These are phyloP conservation scores for Ditula angustiorana DNA, from an alignment of 2,888 invertebrate genomes.

Conservation along the genomic window DNA sequence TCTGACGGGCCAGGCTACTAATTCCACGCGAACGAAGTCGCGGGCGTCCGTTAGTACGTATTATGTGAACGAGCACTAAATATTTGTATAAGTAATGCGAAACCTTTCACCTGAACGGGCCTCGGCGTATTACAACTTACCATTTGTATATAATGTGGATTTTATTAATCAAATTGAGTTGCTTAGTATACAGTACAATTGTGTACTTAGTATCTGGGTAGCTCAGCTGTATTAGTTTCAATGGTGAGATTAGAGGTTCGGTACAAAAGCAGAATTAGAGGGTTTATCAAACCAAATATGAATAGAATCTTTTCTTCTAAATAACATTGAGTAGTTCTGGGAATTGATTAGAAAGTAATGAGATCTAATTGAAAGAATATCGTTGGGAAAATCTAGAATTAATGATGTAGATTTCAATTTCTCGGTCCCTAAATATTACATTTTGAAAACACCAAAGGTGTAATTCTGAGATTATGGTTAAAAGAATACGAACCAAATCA, in stretches of 20 bases:
- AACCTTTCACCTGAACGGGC: too few relatives aligned
- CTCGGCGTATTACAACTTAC: background rate
- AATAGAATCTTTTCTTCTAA: conserved; percentile 7
- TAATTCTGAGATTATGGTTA: too few relatives aligned
- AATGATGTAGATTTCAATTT: too few relatives aligned
- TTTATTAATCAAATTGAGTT: conserved; percentile 13
- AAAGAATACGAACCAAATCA: too few relatives aligned
- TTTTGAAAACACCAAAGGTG: too few relatives aligned
- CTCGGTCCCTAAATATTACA: too few relatives aligned
- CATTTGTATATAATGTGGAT: background rate
- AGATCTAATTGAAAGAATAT: too few relatives aligned
- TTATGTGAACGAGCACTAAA: background rate
- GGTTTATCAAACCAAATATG: conserved; percentile 10
- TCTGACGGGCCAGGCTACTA: too few relatives aligned
- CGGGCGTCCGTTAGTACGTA: too few relatives aligned
- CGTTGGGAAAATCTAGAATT: too few relatives aligned
- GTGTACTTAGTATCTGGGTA: background rate
- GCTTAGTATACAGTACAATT: conserved; percentile 1
- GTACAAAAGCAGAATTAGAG: conserved; percentile 19
- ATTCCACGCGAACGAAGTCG: too few relatives aligned
- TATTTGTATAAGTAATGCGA: background rate
- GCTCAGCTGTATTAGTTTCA: background rate
- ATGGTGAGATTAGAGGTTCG: background rate
- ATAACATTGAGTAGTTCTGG: background rate
- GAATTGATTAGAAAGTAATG: too few relatives aligned